These are phyloP conservation scores for Porites divaricata DNA, from an alignment of 92 coral and sea anemone species.

Conservation along the genomic window DNA sequence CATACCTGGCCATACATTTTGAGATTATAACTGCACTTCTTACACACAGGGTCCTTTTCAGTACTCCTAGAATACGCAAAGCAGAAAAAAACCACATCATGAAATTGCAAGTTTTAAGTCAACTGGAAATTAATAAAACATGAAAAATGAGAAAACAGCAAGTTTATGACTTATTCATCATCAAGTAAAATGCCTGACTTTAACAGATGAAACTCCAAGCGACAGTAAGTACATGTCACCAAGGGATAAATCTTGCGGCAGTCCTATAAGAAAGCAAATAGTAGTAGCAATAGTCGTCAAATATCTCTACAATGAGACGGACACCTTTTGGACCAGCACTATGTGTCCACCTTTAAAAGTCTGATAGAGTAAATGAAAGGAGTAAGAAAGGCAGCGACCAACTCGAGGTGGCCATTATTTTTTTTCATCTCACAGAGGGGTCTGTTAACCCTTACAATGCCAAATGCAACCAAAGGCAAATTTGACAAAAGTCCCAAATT, in stretches of 20 bases:
- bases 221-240: constrained; percentile 88
- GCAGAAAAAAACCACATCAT: background rate
- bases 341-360: too few relatives aligned
- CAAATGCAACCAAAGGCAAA: too few relatives aligned
- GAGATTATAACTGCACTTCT: constrained; percentile 82
- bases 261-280: constrained; percentile 46
- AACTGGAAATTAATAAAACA: background rate
- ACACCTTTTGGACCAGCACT: too few relatives aligned
- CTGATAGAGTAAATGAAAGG: too few relatives aligned
- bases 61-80: constrained; percentile 46
- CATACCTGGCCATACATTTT: constrained; percentile 92
- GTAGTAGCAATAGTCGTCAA: background rate
- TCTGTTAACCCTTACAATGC: too few relatives aligned
- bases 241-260: constrained; percentile 91
- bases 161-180: background rate
- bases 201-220: constrained; percentile 89
- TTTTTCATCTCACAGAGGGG: too few relatives aligned
- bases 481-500: too few relatives aligned
- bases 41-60: constrained; percentile 90
- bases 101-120: background rate
- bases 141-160: background rate
- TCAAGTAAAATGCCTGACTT: constrained; percentile 48
- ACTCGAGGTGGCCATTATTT: background rate
- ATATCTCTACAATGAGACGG: too few relatives aligned
- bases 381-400: background rate